Conservation (phyloP, 2,797 vertebrate genomes). For the Ptychobarbus kaznakovi region DNA sequence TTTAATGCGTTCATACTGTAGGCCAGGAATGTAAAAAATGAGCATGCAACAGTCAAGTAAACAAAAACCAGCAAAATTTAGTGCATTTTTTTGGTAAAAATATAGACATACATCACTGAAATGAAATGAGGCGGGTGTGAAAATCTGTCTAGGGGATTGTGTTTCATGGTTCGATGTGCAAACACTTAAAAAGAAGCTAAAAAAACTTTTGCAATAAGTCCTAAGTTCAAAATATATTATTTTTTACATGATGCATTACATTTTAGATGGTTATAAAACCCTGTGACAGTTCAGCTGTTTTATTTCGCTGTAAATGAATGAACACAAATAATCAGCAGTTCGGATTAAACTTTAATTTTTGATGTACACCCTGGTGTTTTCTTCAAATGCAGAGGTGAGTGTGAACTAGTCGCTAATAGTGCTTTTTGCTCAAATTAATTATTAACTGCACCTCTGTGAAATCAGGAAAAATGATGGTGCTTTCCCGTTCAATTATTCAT, state of each 20-base stretch:
- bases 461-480: background rate
- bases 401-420: background rate
- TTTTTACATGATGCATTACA: background rate
- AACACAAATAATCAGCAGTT: slow-evolving; percentile 16
- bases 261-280: background rate
- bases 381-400: background rate
- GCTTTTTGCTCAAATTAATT: slow-evolving; percentile 6
- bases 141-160: background rate
- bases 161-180: background rate
- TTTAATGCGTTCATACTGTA: background rate
- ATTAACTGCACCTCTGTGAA: slow-evolving; percentile 32
- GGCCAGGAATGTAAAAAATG: background rate
- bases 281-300: slow-evolving; percentile 28
- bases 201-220: slow-evolving; percentile 2
- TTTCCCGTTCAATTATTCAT: slow-evolving; percentile 22
- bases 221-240: slow-evolving; percentile 14
- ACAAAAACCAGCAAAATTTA: background rate
- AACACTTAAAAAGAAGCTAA: background rate
- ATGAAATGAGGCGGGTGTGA: background rate
- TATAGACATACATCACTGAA: background rate
- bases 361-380: slow-evolving; percentile 1
- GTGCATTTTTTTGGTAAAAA: background rate
- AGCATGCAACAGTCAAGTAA: background rate
- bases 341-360: slow-evolving; percentile 45
- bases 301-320: slow-evolving; percentile 26